Percentiles rank a stretch among this genome's conserved stretches.
phyloP scores from a whole-genome alignment of 2,888 invertebrate genomes.

The Sepioteuthis lessoniana region DNA sequence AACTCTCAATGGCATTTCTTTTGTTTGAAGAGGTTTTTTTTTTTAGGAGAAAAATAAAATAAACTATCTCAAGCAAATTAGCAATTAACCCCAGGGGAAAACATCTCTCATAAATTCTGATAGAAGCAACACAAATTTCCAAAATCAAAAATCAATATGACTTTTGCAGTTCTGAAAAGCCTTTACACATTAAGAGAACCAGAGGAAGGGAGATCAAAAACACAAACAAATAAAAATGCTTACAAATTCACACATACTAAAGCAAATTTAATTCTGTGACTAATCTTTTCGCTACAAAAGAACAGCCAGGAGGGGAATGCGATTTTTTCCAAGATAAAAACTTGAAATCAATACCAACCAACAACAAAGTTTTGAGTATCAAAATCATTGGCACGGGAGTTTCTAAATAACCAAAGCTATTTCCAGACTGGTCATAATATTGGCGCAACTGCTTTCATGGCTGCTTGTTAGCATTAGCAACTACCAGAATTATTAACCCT shows the following conservation, averaged over 20 bases:
- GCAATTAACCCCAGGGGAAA: constrained; percentile 4
- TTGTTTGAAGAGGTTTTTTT: background rate
- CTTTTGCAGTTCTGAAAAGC: background rate
- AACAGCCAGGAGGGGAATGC: background rate
- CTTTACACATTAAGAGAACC: background rate
- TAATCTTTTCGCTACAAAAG: background rate
- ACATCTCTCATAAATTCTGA: constrained; percentile 1
- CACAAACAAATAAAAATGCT: background rate
- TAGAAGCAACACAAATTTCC: background rate
- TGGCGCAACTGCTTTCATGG: too few species aligned
- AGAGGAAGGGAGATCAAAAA: background rate
- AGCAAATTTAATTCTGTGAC: background rate
- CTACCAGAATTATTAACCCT: background rate
- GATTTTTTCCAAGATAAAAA: background rate
- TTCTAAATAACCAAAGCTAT: background rate
- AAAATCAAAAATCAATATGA: background rate
- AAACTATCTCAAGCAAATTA: background rate
- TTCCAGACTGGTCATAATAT: background rate
- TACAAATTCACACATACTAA: constrained; percentile 23
- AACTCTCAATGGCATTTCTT: background rate
- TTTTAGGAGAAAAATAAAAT: background rate
- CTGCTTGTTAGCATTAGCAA: background rate
- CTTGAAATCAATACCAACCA: background rate
- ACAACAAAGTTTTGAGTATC: background rate
- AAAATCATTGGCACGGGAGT: background rate